Evolutionary conservation across 2,113 vertebrate genomes (phyloP).

Genomic region (Colistium nudipinnis): DNA sequence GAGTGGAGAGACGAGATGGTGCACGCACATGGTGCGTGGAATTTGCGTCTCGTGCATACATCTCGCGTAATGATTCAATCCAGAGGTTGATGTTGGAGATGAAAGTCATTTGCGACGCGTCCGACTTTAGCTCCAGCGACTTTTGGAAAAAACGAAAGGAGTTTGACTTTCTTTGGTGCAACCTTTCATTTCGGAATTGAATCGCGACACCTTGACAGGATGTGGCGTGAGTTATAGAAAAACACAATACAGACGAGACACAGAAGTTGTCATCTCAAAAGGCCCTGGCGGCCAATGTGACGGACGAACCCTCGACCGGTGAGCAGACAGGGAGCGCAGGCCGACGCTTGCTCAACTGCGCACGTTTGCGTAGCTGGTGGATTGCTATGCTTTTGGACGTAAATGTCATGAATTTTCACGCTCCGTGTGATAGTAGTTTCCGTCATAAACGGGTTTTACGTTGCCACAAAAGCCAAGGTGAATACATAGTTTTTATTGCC

Average conservation of each 20-base stretch:
- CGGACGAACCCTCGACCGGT: background rate
- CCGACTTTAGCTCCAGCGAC: background rate
- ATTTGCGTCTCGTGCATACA: background rate
- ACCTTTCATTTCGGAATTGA: background rate
- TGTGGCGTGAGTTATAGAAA: no score
- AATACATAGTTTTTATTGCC: constrained; percentile 21
- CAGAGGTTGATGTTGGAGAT: background rate
- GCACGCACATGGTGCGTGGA: background rate
- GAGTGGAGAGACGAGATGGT: background rate
- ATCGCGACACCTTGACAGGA: no score
- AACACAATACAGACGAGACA: no score
- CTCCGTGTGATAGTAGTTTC: constrained; percentile 10
- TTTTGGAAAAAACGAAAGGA: background rate
- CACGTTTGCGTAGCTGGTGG: background rate
- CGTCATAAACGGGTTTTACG: constrained; percentile 38
- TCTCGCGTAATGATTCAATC: no score
- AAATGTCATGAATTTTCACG: constrained; percentile 23
- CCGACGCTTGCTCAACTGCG: background rate
- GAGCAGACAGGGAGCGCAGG: background rate
- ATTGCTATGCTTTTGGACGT: constrained; percentile 9
- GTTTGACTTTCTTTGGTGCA: no score
- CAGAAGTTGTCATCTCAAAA: no score
- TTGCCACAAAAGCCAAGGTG: constrained; percentile 14
- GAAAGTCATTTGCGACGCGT: background rate
- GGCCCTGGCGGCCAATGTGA: no score